Evolutionary conservation across 2,797 vertebrate species (phyloP).

Genomic region (Bradypodion pumilum): DNA sequence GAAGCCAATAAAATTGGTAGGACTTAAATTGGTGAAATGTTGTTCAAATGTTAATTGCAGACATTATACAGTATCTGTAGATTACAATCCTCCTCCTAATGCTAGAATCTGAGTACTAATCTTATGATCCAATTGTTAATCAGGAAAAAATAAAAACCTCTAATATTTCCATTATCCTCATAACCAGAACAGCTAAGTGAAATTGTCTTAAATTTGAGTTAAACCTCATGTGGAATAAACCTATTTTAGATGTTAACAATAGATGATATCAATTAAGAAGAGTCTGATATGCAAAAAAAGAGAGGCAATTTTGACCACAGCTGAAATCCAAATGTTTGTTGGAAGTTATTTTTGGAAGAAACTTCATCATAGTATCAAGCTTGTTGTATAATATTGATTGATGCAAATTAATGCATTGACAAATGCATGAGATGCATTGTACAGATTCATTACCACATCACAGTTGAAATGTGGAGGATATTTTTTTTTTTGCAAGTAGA

Average conservation of each 20-base stretch:
- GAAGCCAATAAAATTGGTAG: no score
- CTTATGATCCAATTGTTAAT: background rate
- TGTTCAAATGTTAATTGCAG: background rate
- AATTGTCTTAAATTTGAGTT: background rate
- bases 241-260: background rate
- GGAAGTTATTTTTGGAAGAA: background rate
- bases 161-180: background rate
- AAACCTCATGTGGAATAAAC: background rate
- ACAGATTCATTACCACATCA: background rate
- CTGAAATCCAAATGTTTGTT: background rate
- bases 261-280: background rate
- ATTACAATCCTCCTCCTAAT: background rate
- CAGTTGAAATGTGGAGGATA: background rate
- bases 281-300: background rate
- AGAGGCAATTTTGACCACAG: background rate
- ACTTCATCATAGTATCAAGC: background rate
- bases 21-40: no score
- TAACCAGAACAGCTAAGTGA: background rate
- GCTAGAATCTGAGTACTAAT: background rate
- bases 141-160: background rate
- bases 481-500: background rate
- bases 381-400: background rate
- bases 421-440: background rate
- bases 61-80: background rate
- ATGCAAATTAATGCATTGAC: background rate